Base-by-base conservation (phyloP, 1,140 invertebrate species). In the Drosophila bocki region DNA sequence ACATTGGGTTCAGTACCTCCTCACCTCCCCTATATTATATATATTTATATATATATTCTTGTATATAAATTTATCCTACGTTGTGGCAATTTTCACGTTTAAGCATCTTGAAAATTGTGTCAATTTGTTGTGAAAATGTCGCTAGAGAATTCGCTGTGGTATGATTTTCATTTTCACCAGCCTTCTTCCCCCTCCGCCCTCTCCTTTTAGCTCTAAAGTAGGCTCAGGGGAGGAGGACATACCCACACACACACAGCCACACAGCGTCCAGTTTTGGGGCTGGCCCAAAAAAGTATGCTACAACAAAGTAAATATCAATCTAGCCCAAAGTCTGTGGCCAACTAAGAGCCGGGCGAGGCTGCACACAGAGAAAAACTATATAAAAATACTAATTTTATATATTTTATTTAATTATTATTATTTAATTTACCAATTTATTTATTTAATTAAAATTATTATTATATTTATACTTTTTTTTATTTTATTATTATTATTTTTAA, bases 41-140 rank as follows among this genome's bases (percentile, higher is more conserved):
- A 29, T 51, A 35, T 12, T 17, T 51, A 33, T 32, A 22, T 15
- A 22, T 47, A 51, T 44, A 51, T 51, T 6, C 8, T n/a, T 50
- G 9, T 51, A 3, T 17, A 51, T 51, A 51, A 32, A 51, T 33
- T 51, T 51, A 35, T 37, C 47, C 62, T 35, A 47, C 32, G 50
- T 26, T 19, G 48, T 37, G 44, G 75, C 78, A 75, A 82, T 90
- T 90, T 88, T 71, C 61, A 72, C 65, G 75, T 88, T 74, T 80
- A 83, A 90, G 90, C 80, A 78, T 81, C 85, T 91, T 87, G 74
- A 80, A 91, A 84, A 91, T 91, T 91, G 82, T 91, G 90, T 91
- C 90, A 91, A 91, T 91, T 92, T 91, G 90, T 79, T 91, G 83
- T 91, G 78, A 80, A 90, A 90, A 91, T 84, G 80, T 75, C 78